Conservation (phyloP, 2,797 vertebrate genomes). For the Antennarius maculatus region DNA sequence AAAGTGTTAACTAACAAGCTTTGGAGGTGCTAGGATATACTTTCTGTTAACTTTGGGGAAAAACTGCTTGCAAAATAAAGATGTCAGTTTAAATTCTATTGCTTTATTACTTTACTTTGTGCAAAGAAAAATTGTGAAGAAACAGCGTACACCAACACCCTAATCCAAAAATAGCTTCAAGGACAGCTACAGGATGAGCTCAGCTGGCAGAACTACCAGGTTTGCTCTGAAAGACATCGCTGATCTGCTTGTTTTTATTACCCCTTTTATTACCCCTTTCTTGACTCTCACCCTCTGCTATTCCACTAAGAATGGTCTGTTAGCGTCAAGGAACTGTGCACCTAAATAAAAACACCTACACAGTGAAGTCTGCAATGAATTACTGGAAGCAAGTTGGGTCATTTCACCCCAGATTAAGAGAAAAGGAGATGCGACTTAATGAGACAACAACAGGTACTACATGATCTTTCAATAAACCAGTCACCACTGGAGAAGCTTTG, state of each 20-base stretch:
- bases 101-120: neutral
- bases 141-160: conserved; percentile 5
- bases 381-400: conserved; percentile 30
- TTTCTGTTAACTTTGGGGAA: no score
- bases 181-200: conserved; percentile 1
- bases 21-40: no score
- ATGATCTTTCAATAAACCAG: conserved; percentile 40
- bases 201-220: conserved; percentile 4
- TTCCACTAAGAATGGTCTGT: conserved; percentile 27
- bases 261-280: no score
- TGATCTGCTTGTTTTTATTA: no score
- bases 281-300: conserved; percentile 24
- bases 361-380: conserved; percentile 30
- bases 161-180: conserved; percentile 13
- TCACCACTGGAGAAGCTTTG: conserved; percentile 29
- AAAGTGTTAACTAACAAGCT: no score
- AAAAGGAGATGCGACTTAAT: conserved; percentile 48
- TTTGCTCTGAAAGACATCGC: conserved; percentile 17
- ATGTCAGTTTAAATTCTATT: no score
- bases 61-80: no score
- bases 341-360: conserved; percentile 43
- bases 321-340: conserved; percentile 7
- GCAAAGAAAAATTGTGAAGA: neutral
- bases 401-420: conserved; percentile 35
- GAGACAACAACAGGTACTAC: conserved; percentile 43